Base-by-base conservation (phyloP, 2,888 invertebrate species). In the Tigriopus californicus region DNA sequence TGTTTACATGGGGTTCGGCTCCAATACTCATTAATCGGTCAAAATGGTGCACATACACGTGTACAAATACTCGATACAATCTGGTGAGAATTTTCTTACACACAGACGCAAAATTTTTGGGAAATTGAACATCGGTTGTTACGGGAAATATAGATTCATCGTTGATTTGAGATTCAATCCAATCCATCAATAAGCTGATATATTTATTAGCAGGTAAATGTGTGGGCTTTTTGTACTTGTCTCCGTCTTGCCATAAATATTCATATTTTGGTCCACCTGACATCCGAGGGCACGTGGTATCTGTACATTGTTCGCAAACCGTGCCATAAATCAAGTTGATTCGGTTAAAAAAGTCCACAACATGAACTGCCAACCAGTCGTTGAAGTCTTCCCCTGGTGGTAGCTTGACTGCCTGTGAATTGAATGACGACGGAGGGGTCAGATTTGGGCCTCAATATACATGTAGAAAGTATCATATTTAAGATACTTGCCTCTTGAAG, bases 1-100 rank as follows among this genome's bases (percentile, higher is more conserved):
- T 88, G 71, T 91, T 91, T 0, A 89, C 86, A 68, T 91, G 90
- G 18, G 90, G 87, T 71, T 91, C 89, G 6, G 58, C 58, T 15
- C 58, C 58, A 20, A 41, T 15, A 33, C 15, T n/a, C 33, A 54
- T 25, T 8, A 54, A 41, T 66, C 86, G 79, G 69, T 91, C 89
- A 71, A 91, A 92, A 71, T 91, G 91, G 72, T 91, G 90, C 63
- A 91, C 91, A 69, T 91, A 91, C 48, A 90, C 88, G 71, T 91
- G 90, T 1, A 91, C 90, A 71, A 91, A 91, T 3, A 91, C 88
- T 64, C 90, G 76, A 72, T 88, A 90, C 48, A 91, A 73, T 55
- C 90, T 76, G 0, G 89, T 88, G 65, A 91, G 71, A 63, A 91
- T 89, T 73, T 91, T 91, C 66, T 85, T 81, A 68, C 87, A 86